A percentile compares a stretch with the other conserved stretches of the same genome.
Conservation (phyloP, 2,888 invertebrate genomes). For the Formica aserva region DNA sequence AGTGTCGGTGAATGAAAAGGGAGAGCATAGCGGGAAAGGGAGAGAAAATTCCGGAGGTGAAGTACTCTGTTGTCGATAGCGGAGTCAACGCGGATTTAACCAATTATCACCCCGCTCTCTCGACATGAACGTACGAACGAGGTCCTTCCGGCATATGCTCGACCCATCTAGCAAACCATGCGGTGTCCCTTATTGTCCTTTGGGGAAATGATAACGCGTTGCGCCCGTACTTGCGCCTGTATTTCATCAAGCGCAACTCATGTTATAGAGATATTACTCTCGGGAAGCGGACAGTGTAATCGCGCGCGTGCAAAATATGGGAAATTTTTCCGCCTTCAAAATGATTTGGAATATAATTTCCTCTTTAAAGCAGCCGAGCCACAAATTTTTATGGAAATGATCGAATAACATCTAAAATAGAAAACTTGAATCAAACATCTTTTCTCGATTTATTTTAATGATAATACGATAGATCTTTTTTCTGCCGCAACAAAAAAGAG, state of each 20-base stretch:
- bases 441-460: background rate
- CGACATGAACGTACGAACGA: slow-evolving; percentile 69
- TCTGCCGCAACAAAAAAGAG: too few relatives aligned
- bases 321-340: background rate
- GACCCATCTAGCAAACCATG: slow-evolving; percentile 60
- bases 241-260: background rate
- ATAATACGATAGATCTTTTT: background rate
- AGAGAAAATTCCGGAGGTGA: slow-evolving; percentile 60
- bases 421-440: background rate
- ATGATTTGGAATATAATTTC: background rate
- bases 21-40: background rate
- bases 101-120: slow-evolving; percentile 75
- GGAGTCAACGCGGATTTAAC: slow-evolving; percentile 75
- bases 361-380: background rate
- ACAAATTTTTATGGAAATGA: background rate
- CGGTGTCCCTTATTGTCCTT: slow-evolving; percentile 64
- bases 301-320: background rate
- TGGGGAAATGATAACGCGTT: slow-evolving; percentile 44
- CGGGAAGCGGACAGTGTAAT: background rate
- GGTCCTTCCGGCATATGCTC: slow-evolving; percentile 70
- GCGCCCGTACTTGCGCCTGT: background rate
- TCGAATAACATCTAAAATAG: background rate
- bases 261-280: background rate
- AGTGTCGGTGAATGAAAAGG: slow-evolving; percentile 19
- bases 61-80: slow-evolving; percentile 68